Base-by-base conservation (phyloP, 2,888 invertebrate species). In the Synanthedon vespiformis region DNA sequence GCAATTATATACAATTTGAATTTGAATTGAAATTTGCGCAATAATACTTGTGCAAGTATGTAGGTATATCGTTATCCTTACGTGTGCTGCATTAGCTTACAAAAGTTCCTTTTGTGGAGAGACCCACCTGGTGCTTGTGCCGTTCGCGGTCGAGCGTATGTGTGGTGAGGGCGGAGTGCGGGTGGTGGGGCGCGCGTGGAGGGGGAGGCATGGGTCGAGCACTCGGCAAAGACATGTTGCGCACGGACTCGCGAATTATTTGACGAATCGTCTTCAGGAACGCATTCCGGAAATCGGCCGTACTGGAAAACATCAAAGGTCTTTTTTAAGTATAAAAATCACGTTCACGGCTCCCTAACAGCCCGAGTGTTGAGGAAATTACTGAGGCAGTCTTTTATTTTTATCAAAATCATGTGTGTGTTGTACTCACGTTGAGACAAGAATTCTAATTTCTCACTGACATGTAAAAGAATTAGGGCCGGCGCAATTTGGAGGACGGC, bases 211-310 rank as follows among this genome's bases (percentile, higher is more conserved):
- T 86, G 47, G 92, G 91, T 63, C 94, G 93, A 14, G 91, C 89
- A 64, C 92, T 91, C 53, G 97, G 97, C 80, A 98, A 93, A 69
- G 95, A 95, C 98, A 98, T 98, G 82, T 97, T 97, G 66, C 97
- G 92, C 49, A 98, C 98, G 56, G 97, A 97, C 85, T 98, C 98
- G 59, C 98, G 92, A 68, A 98, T 98, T 61, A 98, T 98, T 86
- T 98, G 98, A 53, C 98, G 91, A 68, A 98, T 98, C 55, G 97
- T 98, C 87, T 97, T 96, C 70, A 98, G 89, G 90, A 98, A 98
- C 62, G 97, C 97, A 83, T 97, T 97, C 64, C 98, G 93, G 86
- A 98, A 98, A 80, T 98, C 98, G 55, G 94, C 94, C 52, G 98
- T 97, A 80, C 97, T 97, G 74, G 14, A 44, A 44, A n/a, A 44